These are phyloP conservation scores for Aldabrachelys gigantea DNA, from an alignment of 2,113 vertebrate genomes.

Conservation along the genomic window DNA sequence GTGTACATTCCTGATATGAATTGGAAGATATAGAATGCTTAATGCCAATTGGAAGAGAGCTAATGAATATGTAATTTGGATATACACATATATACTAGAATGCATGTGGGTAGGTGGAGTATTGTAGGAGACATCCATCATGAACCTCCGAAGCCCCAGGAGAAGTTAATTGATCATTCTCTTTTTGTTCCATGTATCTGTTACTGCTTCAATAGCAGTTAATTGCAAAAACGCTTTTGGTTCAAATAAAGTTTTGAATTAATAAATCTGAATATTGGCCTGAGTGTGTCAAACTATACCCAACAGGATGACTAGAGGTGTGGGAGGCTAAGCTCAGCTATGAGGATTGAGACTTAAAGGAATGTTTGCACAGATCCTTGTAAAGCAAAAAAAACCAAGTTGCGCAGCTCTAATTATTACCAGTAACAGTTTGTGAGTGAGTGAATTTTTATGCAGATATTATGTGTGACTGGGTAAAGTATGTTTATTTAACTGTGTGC, in stretches of 20 bases:
- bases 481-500: background rate
- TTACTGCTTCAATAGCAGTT: background rate
- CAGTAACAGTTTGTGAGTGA: background rate
- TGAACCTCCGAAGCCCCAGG: background rate
- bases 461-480: background rate
- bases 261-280: background rate
- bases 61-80: background rate
- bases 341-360: background rate
- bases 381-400: background rate
- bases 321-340: background rate
- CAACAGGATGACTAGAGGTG: background rate
- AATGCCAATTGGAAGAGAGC: background rate
- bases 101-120: background rate
- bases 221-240: background rate
- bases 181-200: background rate
- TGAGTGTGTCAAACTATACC: background rate
- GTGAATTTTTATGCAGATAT: background rate
- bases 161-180: background rate
- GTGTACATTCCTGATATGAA: background rate
- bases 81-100: background rate
- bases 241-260: background rate
- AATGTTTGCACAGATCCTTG: background rate
- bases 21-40: background rate
- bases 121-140: background rate
- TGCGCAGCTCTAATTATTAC: background rate